Evolutionary conservation across 2,888 invertebrate genomes (phyloP), one percentile per base, ranked within the genome.

Genomic region (Pammene fasciana): DNA sequence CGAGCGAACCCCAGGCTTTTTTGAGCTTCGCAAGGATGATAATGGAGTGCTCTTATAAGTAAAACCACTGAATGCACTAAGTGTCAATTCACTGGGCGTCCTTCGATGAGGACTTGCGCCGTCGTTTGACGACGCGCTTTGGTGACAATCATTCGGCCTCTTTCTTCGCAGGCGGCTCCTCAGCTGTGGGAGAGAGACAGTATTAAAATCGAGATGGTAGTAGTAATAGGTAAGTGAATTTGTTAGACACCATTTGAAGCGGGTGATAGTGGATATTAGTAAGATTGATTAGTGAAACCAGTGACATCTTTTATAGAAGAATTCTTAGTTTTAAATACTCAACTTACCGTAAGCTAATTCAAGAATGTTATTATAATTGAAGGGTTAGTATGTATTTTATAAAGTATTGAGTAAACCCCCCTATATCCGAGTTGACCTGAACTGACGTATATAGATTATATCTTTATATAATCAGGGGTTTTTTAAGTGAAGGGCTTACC

Each of bases 91-190:
- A 87, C 77, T 86, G 87, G 64, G 78, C 71, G 76, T 91, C 92
- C 84, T 91, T 89, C 70, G 87, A 74, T 1, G 89, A 83, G 81
- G 90, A 87, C 82, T 92, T 92, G 86, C 90, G 91, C 77, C 92
- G 91, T 79, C 92, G 80, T 72, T 92, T 92, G 77, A 90, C 91
- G 88, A 86, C 92, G 90, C 92, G 92, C 79, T 92, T 92, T 34
- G 90, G 89, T 80, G 92, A 87, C 80, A 86, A 92, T 92, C 92
- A 92, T 86, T 92, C 92, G 71, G 81, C 79, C 84, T 92, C 92
- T 73, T 92, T 92, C 81, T 92, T 92, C 52, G 74, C 82, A 72
- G 86, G 90, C 72, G 89, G 86, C 67, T 92, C 92, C 74, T 92
- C 92, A 71, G 80, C 91, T 89, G 83, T 46, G 82, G 82, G 50